Base-by-base conservation (phyloP, 2,113 vertebrate species). In the Otus sunia region DNA sequence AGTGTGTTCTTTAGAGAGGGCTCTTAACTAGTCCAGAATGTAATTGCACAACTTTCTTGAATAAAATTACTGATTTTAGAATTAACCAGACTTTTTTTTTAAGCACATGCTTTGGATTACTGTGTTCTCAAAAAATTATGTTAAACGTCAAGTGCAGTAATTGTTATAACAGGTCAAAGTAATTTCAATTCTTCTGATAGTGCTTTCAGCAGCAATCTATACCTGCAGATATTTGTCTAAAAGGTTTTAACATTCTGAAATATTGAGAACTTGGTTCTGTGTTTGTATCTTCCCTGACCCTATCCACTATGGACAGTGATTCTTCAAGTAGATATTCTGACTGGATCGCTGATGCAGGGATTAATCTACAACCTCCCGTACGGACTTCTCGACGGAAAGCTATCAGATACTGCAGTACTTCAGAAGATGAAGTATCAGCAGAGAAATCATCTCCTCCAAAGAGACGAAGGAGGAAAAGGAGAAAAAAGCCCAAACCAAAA, bases 281-380 rank as follows among this genome's bases (percentile, higher is more conserved):
- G 52, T 81, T 50, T 91, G 34, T 85, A 32, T 86, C 49, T 64
- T 12, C 19, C 43, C 16, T 74, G n/a, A 4, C 37, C 5, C 16
- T 21, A 10, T 36, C 26, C 10, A 1, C 10, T 32, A 3, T 12
- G 66, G 14, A 22, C 96, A 99, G 99, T 43, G 99, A 99, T 75
- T 99, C 99, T 5, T 99, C 99, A 34, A 99, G 99, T 47, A 98
- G 99, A 36, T 99, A 99, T 45, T 99, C 99, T 0, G 99, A 99
- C 93, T 99, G 99, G 99, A 99, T 98, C 0, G 99, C 99, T 9
- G 99, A 99, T 4, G 99, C 99, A 12, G 99, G 99, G 2, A 99
- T 99, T 96, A 99, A 99, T 85, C 94, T 99, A 32, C 99, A 99
- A 50, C 99, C 99, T 4, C 98, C 99, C 1, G 94, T 98, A n/a